phyloP scores from a whole-genome alignment of 2,888 invertebrate genomes.

The Hirtodrosophila cameraria region DNA sequence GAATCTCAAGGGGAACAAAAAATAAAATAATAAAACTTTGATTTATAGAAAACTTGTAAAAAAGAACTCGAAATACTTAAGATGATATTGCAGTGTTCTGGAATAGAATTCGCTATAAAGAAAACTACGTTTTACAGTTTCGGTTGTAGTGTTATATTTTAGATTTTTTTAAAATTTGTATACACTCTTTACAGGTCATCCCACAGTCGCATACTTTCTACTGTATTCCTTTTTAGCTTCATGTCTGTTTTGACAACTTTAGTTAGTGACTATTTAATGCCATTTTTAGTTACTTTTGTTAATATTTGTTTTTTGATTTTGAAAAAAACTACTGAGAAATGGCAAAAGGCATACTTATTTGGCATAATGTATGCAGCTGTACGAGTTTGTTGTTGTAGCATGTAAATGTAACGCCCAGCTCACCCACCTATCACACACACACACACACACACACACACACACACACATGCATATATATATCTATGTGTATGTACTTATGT shows the following conservation, averaged over 20 bases:
- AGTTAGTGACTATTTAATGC: constrained; percentile 34
- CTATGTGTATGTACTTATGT: constrained; percentile 35
- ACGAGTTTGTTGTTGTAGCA: constrained; percentile 18
- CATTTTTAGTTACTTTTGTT: constrained; percentile 32
- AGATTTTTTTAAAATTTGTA: not conserved
- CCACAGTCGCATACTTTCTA: not conserved
- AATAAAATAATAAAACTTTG: too few species aligned
- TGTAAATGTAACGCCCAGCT: constrained; percentile 40
- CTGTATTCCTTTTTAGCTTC: not conserved
- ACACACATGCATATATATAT: not conserved
- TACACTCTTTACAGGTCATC: not conserved
- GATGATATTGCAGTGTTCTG: too few species aligned
- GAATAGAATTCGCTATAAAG: too few species aligned
- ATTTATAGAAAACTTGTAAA: too few species aligned
- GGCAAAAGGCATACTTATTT: constrained; percentile 26
- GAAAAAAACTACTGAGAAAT: not conserved
- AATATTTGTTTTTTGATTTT: constrained; percentile 21
- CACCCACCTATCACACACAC: constrained; percentile 53
- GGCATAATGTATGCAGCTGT: constrained; percentile 24
- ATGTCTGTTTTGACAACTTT: constrained; percentile 4
- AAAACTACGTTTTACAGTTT: too few species aligned
- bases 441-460: not conserved
- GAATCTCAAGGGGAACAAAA: too few species aligned
- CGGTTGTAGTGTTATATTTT: too few species aligned
- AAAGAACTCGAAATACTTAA: too few species aligned